Conservation (phyloP, 2,113 vertebrate genomes). For the Pterocles orientalis region DNA sequence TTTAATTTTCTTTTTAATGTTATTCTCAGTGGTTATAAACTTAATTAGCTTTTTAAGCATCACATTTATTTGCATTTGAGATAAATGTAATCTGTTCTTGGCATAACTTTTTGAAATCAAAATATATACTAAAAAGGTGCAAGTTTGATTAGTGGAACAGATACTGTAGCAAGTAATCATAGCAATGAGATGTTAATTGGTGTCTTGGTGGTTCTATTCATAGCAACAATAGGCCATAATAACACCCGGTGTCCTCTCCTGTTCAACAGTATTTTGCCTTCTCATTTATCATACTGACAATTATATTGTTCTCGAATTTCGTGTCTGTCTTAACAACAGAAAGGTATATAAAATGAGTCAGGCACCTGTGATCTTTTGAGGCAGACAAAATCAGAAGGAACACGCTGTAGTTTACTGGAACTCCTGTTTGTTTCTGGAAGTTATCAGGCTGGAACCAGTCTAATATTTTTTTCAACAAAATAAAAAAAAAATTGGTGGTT, state of each 20-base stretch:
- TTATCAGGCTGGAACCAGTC: neutral
- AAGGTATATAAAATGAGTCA: slow-evolving; percentile 34
- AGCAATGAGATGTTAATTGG: slow-evolving; percentile 77
- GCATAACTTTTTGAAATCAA: slow-evolving; percentile 76
- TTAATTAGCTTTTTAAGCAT: slow-evolving; percentile 75
- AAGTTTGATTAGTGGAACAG: slow-evolving; percentile 77
- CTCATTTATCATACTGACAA: slow-evolving; percentile 70
- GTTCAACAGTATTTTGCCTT: slow-evolving; percentile 62
- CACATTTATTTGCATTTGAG: slow-evolving; percentile 75
- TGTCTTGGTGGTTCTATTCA: slow-evolving; percentile 76
- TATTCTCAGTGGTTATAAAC: slow-evolving; percentile 75
- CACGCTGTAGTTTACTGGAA: neutral
- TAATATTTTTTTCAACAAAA: neutral
- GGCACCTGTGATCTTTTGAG: slow-evolving; percentile 7
- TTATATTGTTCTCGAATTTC: slow-evolving; percentile 67
- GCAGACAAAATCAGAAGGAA: neutral
- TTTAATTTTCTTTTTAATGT: slow-evolving; percentile 77
- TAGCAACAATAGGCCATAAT: slow-evolving; percentile 71
- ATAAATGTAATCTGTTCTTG: slow-evolving; percentile 71
- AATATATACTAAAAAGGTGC: slow-evolving; percentile 71
- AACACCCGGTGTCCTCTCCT: slow-evolving; percentile 65
- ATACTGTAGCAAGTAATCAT: slow-evolving; percentile 75
- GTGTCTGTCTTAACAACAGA: slow-evolving; percentile 62
- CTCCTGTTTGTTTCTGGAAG: neutral
- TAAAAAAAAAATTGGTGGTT: no score